Evolutionary conservation across 2,797 vertebrate species (phyloP).

Genomic region (Phalanger gymnotis): DNA sequence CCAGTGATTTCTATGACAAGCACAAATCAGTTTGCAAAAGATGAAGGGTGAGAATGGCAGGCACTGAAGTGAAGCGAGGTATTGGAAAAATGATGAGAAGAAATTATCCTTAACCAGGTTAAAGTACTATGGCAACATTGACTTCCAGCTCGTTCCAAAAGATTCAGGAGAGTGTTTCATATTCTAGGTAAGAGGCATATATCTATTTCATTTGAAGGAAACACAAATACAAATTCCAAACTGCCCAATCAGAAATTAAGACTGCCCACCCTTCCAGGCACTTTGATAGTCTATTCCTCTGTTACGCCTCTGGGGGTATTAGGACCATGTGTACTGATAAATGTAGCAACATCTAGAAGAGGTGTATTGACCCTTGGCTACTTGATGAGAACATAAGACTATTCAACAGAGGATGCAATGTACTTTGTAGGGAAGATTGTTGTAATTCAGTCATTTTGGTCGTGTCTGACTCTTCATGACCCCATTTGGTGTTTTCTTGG

Average conservation of each 20-base stretch:
- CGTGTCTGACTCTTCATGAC: not conserved
- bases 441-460: not conserved
- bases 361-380: not conserved
- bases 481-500: not conserved
- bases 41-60: not conserved
- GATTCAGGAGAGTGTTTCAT: not conserved
- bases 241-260: not conserved
- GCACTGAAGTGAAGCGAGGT: not conserved
- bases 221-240: not conserved
- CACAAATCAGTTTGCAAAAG: not conserved
- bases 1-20: not conserved
- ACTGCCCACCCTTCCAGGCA: not conserved
- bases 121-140: not conserved
- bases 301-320: not conserved
- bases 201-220: conserved; percentile 12
- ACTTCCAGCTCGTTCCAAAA: not conserved
- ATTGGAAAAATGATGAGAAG: not conserved
- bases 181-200: not conserved
- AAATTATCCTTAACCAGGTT: not conserved
- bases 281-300: not conserved
- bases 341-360: not conserved
- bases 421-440: not conserved
- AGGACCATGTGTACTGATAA: not conserved
- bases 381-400: not conserved
- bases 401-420: not conserved